Evolutionary conservation across 2,888 invertebrate species (phyloP).

Genomic region (Microdon myrmicae): DNA sequence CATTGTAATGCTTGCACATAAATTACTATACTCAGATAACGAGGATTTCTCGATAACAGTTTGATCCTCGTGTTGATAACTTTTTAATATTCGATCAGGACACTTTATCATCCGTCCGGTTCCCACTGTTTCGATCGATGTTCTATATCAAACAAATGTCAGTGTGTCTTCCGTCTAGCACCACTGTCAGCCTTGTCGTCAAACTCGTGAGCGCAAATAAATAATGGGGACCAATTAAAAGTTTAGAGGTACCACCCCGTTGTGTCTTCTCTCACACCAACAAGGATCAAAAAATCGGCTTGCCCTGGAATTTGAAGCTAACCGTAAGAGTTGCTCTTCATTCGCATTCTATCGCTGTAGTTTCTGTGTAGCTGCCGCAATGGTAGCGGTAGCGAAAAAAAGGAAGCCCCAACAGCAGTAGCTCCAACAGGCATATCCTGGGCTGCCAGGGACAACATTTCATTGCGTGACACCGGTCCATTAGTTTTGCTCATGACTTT

Average conservation of each 20-base stretch:
- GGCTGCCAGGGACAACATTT: conserved; percentile 38
- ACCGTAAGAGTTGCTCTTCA: conserved; percentile 45
- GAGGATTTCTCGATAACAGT: conserved; percentile 30
- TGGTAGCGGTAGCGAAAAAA: not conserved
- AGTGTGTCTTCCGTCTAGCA: conserved; percentile 1
- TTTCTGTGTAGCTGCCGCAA: not conserved
- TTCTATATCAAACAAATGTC: no score
- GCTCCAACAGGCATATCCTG: conserved; percentile 9
- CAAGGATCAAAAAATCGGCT: conserved; percentile 7
- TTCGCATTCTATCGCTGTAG: conserved; percentile 22
- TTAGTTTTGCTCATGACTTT: conserved; percentile 58
- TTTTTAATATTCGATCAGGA: conserved; percentile 38
- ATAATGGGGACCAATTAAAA: conserved; percentile 53
- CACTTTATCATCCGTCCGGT: conserved; percentile 42
- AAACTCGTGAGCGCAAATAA: conserved; percentile 44
- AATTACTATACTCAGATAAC: conserved; percentile 30
- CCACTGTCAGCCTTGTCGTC: conserved; percentile 5
- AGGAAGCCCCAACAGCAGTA: conserved; percentile 7
- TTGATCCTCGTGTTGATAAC: conserved; percentile 25
- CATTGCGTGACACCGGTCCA: conserved; percentile 59
- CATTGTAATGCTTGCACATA: conserved; percentile 15
- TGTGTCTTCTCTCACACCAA: not conserved
- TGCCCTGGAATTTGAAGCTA: conserved; percentile 45
- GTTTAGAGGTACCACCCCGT: conserved; percentile 34
- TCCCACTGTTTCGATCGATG: conserved; percentile 8